Percentiles rank a stretch among this genome's conserved stretches.
Evolutionary conservation across 2,888 invertebrate species (phyloP).

Genomic region (Ectropis crepuscularia): DNA sequence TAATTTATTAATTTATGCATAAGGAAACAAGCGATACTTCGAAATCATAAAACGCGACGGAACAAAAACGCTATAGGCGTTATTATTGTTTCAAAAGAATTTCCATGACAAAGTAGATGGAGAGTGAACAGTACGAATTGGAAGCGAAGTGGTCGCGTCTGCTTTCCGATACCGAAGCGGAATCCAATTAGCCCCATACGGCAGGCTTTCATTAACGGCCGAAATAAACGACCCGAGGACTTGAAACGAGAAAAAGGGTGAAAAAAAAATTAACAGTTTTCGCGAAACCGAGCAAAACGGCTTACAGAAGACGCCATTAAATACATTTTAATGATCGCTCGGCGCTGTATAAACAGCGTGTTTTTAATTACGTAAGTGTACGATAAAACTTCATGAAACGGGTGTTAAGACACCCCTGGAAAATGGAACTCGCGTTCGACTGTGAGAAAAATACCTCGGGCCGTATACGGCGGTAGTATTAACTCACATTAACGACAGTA

Average conservation of each 20-base stretch:
- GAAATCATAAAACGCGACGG: slow-evolving; percentile 41
- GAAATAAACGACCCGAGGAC: slow-evolving; percentile 62
- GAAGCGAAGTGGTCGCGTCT: slow-evolving; percentile 54
- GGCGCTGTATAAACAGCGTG: slow-evolving; percentile 52
- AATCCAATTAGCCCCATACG: slow-evolving; percentile 77
- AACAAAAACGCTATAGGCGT: slow-evolving; percentile 24
- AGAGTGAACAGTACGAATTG: slow-evolving; percentile 62
- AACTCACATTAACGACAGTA: slow-evolving; percentile 14
- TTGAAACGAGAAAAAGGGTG: slow-evolving; percentile 13
- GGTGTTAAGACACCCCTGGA: slow-evolving; percentile 46
- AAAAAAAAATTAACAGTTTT: slow-evolving; percentile 57
- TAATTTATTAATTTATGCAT: slow-evolving; percentile 35
- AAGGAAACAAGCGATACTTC: slow-evolving; percentile 34
- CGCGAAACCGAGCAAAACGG: slow-evolving; percentile 59
- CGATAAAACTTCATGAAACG: slow-evolving; percentile 50
- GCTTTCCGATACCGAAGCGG: slow-evolving; percentile 72
- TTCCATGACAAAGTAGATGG: slow-evolving; percentile 56
- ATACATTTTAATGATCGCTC: slow-evolving; percentile 62
- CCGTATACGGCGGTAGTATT: slow-evolving; percentile 39
- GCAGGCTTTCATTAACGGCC: slow-evolving; percentile 67
- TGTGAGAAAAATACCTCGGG: slow-evolving; percentile 48
- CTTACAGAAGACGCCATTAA: slow-evolving; percentile 65
- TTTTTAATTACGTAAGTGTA: slow-evolving; percentile 63
- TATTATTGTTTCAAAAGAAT: slow-evolving; percentile 45
- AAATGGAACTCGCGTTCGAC: slow-evolving; percentile 46